Evolutionary conservation across 1,140 invertebrate species (phyloP).

Genomic region (Neotoxoptera formosana): DNA sequence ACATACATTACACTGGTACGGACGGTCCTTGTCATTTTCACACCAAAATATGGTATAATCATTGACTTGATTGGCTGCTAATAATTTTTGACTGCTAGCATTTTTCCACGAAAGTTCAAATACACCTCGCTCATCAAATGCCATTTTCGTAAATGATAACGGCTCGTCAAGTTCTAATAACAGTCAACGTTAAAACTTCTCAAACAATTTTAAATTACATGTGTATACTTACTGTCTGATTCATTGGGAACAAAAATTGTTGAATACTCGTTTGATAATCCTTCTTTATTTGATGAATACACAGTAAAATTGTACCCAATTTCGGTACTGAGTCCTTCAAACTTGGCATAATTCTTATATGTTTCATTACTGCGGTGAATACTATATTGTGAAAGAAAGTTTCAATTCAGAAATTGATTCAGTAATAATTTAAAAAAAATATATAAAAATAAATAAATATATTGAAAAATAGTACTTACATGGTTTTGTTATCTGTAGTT

Average conservation of each 20-base stretch:
- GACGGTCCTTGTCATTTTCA: constrained; percentile 68
- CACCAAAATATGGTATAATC: constrained; percentile 82
- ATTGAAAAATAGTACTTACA: neutral
- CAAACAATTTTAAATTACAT: constrained; percentile 31
- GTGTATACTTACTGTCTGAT: constrained; percentile 66
- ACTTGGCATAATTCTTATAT: constrained; percentile 67
- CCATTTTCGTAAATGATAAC: constrained; percentile 72
- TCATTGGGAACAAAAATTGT: constrained; percentile 70
- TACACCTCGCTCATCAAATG: constrained; percentile 69
- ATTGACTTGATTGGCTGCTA: constrained; percentile 62
- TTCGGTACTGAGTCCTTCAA: constrained; percentile 65
- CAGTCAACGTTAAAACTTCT: neutral
- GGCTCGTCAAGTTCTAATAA: constrained; percentile 64
- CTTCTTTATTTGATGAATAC: constrained; percentile 68
- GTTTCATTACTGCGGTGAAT: constrained; percentile 35
- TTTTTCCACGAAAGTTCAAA: constrained; percentile 77
- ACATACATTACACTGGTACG: constrained; percentile 70
- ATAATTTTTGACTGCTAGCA: constrained; percentile 63
- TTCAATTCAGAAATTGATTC: neutral
- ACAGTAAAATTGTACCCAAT: constrained; percentile 67
- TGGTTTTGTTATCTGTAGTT: neutral
- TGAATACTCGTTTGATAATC: constrained; percentile 68
- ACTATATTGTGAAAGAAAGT: neutral
- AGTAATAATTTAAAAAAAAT: neutral
- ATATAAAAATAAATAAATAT: neutral